These are phyloP conservation scores for Tragelaphus imberbis DNA, from an alignment of 2,113 vertebrate species.

Conservation along the genomic window DNA sequence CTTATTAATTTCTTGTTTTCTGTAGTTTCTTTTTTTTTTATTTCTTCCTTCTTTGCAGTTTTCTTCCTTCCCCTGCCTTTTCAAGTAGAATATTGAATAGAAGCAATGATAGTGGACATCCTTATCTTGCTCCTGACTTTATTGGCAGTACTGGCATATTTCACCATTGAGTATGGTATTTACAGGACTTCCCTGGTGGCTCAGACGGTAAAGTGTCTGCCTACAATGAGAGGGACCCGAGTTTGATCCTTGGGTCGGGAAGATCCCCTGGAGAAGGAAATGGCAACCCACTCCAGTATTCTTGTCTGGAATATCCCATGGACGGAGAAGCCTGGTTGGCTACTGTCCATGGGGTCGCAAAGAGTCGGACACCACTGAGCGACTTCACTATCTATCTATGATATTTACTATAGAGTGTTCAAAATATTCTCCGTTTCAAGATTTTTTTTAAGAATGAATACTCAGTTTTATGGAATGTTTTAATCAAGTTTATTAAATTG, in stretches of 20 bases:
- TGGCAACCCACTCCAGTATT: too few species aligned
- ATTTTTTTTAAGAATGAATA: not conserved
- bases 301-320: too few species aligned
- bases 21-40: not conserved
- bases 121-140: not conserved
- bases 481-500: not conserved
- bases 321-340: too few species aligned
- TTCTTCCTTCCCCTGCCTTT: not conserved
- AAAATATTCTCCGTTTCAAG: not conserved
- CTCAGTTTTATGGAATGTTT: not conserved
- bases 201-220: too few species aligned
- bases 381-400: not conserved
- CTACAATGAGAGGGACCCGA: too few species aligned
- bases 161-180: not conserved
- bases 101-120: not conserved
- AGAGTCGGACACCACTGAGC: too few species aligned
- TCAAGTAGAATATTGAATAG: not conserved
- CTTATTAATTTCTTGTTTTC: constrained; percentile 1
- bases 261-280: too few species aligned
- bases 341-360: too few species aligned
- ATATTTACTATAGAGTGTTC: not conserved
- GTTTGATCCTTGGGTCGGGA: too few species aligned
- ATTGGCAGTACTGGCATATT: not conserved
- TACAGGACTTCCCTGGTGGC: not conserved
- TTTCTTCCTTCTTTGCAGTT: not conserved